These are phyloP conservation scores for Eupsittula cactorum DNA, from an alignment of 2,113 vertebrate species.

Conservation along the genomic window DNA sequence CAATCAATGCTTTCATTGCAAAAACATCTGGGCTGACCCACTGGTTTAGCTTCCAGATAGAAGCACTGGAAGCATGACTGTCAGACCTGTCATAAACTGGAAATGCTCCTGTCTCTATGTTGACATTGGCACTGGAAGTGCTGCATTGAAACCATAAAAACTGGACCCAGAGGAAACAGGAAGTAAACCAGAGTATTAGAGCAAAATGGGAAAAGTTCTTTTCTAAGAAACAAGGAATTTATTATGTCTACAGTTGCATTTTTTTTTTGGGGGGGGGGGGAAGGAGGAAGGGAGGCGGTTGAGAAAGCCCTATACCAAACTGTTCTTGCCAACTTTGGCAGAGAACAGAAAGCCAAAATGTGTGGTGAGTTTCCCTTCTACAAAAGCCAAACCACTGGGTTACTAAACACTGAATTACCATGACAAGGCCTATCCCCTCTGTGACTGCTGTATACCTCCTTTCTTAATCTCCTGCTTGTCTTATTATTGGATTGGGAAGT, in stretches of 20 bases:
- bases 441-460: accelerated
- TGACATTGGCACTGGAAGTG: constrained; percentile 34
- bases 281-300: background rate
- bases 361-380: background rate
- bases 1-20: background rate
- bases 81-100: constrained; percentile 25
- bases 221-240: constrained; percentile 32
- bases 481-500: background rate
- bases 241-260: background rate
- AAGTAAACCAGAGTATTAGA: constrained; percentile 12
- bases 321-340: background rate
- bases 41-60: background rate
- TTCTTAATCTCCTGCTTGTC: background rate
- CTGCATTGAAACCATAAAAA: constrained; percentile 29
- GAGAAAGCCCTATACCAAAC: background rate
- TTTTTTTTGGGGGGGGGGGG: background rate
- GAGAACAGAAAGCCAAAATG: background rate
- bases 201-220: constrained; percentile 37
- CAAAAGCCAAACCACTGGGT: background rate
- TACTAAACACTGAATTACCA: background rate
- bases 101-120: constrained; percentile 45
- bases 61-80: background rate
- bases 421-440: background rate
- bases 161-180: constrained; percentile 12
- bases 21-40: constrained; percentile 17